phyloP scores from a whole-genome alignment of 1,140 invertebrate genomes.

The Rhagoletis pomonella region DNA sequence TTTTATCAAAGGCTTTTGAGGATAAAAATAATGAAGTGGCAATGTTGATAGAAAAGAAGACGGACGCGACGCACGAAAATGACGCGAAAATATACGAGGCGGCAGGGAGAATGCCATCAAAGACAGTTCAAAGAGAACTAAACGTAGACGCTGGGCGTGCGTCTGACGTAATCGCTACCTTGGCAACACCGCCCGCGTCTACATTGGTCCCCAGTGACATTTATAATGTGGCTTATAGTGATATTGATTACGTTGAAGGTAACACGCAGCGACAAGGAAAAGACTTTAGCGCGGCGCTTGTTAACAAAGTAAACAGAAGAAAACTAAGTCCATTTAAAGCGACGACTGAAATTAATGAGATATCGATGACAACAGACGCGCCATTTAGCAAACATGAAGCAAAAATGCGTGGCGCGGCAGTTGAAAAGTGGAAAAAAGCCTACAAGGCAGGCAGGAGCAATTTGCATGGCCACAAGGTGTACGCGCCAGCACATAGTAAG shows the following conservation, averaged over 20 bases:
- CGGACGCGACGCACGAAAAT: background rate
- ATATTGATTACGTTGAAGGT: constrained; percentile 6
- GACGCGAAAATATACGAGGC: background rate
- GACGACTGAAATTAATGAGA: constrained; percentile 40
- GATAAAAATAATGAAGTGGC: constrained; percentile 47
- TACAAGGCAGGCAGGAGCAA: constrained; percentile 72
- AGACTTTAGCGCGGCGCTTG: constrained; percentile 6
- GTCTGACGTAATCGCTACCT: background rate
- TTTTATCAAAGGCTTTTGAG: constrained; percentile 51
- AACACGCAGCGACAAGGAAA: constrained; percentile 42
- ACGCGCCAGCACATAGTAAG: background rate
- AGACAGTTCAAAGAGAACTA: background rate
- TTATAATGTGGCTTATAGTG: constrained; percentile 8
- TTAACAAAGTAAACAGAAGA: background rate
- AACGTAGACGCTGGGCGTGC: background rate
- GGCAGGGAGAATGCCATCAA: background rate
- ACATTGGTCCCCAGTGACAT: background rate
- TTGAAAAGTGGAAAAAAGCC: constrained; percentile 58
- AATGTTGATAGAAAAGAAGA: background rate
- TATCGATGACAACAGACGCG: constrained; percentile 32
- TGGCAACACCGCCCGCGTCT: background rate
- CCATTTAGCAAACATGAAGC: background rate
- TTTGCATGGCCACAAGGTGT: constrained; percentile 59
- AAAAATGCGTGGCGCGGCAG: background rate
- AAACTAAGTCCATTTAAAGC: background rate